Percentiles rank a stretch among this genome's conserved stretches.
Evolutionary conservation across 2,888 invertebrate species (phyloP).

Genomic region (Tetranychus piercei): DNA sequence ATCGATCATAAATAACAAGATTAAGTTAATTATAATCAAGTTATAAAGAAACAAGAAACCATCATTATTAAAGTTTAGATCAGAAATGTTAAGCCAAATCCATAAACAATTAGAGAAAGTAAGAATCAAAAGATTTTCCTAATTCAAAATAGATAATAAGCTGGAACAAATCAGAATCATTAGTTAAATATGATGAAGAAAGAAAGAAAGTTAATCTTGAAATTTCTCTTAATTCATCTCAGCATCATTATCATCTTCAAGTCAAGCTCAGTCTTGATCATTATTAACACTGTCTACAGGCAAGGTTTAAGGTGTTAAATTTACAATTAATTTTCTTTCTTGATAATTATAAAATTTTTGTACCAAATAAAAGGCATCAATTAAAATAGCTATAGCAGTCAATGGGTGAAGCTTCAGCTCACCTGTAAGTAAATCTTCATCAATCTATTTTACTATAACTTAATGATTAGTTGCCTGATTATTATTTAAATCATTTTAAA

Average conservation of each 20-base stretch:
- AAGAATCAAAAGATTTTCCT: no score
- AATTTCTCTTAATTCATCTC: no score
- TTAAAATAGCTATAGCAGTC: neutral
- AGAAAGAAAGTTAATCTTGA: no score
- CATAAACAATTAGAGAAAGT: neutral
- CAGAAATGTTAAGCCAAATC: neutral
- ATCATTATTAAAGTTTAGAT: neutral
- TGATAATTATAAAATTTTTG: neutral
- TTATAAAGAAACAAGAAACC: neutral
- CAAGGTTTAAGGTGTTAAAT: neutral
- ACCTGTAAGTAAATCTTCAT: no score
- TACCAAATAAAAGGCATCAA: neutral
- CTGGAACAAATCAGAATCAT: no score
- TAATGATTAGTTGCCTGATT: no score
- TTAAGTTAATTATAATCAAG: neutral
- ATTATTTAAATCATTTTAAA: no score
- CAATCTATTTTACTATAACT: no score
- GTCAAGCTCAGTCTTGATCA: neutral
- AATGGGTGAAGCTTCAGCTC: no score
- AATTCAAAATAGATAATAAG: no score
- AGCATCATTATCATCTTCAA: neutral
- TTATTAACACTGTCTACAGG: neutral
- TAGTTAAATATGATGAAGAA: no score
- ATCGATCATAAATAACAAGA: neutral
- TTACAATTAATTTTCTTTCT: neutral